These are phyloP conservation scores for Hypanus sabinus DNA, from an alignment of 2,113 vertebrate genomes.

Conservation along the genomic window DNA sequence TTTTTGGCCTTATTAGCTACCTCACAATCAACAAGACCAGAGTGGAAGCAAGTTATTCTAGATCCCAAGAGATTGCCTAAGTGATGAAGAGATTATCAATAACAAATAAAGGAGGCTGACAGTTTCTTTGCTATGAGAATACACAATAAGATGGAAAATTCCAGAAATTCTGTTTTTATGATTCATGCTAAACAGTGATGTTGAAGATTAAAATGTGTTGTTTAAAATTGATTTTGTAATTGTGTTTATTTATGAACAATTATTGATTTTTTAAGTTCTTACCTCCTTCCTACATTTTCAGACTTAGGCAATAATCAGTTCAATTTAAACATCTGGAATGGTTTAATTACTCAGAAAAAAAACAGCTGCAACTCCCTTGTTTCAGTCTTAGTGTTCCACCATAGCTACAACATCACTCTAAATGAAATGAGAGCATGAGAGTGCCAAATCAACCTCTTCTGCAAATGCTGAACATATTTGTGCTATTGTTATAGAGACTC, in stretches of 20 bases:
- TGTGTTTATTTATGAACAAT: not conserved
- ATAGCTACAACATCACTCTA: not conserved
- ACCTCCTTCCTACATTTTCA: not conserved
- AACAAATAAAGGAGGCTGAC: not conserved
- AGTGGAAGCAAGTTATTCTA: too few species aligned
- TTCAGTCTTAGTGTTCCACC: not conserved
- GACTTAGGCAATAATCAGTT: not conserved
- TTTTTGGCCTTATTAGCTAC: too few species aligned
- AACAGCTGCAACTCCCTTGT: not conserved
- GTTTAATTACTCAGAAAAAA: not conserved
- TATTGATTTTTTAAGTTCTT: not conserved
- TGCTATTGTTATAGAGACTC: not conserved
- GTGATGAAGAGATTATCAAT: not conserved
- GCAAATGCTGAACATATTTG: not conserved
- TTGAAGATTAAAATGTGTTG: not conserved
- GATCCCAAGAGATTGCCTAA: too few species aligned
- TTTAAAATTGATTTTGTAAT: not conserved
- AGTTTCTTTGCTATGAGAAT: not conserved
- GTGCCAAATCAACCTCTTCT: not conserved
- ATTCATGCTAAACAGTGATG: not conserved
- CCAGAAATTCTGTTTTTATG: not conserved
- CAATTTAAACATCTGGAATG: not conserved
- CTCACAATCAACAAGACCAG: too few species aligned
- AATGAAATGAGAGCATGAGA: not conserved
- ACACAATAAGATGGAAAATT: not conserved